phyloP scores from a whole-genome alignment of 2,113 vertebrate genomes.

The Felis chaus region DNA sequence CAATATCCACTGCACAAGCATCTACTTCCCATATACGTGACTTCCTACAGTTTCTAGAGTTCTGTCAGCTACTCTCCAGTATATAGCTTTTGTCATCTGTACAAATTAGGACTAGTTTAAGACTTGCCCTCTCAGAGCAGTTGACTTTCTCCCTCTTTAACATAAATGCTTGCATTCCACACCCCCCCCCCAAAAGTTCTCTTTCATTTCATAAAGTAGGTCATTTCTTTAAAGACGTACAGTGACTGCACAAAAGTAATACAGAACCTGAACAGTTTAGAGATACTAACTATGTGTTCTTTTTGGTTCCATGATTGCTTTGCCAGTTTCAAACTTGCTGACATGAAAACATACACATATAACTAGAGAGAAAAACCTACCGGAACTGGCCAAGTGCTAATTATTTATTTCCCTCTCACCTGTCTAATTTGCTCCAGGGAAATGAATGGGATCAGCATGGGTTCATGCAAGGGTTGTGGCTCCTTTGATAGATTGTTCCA shows the following conservation, averaged over 20 bases:
- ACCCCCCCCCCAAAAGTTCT: background rate
- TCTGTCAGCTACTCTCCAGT: background rate
- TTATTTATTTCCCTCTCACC: conserved; percentile 43
- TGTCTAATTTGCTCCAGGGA: conserved; percentile 44
- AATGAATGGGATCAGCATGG: background rate
- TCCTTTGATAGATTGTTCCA: background rate
- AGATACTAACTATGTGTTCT: background rate
- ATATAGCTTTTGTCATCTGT: background rate
- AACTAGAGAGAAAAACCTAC: background rate
- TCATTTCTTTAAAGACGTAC: background rate
- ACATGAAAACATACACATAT: conserved; percentile 2
- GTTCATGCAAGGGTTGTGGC: background rate
- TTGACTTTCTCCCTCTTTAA: background rate
- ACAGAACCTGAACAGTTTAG: background rate
- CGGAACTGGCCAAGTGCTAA: conserved; percentile 30
- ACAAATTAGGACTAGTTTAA: background rate
- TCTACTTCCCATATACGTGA: background rate
- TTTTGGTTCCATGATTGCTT: conserved; percentile 32
- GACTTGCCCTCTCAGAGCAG: background rate
- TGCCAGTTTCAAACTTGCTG: conserved; percentile 17
- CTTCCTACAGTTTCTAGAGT: background rate
- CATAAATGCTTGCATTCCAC: background rate
- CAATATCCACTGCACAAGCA: background rate
- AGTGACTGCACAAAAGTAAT: background rate
- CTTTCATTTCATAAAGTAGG: background rate